phyloP scores from a whole-genome alignment of 2,113 vertebrate species.

The Tauraco erythrolophus region DNA sequence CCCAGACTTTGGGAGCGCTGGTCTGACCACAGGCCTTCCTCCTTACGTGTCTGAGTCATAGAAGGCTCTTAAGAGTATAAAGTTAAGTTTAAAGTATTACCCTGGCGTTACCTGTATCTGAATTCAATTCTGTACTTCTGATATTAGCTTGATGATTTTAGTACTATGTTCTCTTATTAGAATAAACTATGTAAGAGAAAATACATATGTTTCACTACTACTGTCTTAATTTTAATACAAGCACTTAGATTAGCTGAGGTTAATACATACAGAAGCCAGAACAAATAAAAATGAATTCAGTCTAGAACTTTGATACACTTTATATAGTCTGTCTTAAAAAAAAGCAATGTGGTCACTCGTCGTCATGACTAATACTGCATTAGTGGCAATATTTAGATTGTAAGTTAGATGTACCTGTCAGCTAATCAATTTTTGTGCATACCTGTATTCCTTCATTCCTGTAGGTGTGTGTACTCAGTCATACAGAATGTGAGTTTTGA shows the following conservation, averaged over 20 bases:
- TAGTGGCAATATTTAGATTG: neutral
- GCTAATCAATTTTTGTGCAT: neutral
- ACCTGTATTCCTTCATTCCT: neutral
- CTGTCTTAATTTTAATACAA: neutral
- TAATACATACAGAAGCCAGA: neutral
- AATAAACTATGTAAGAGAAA: neutral
- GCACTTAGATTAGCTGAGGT: neutral
- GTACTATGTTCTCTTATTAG: neutral
- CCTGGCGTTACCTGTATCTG: neutral
- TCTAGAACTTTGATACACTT: neutral
- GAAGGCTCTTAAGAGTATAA: neutral
- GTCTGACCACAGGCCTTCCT: neutral
- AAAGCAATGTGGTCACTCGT: neutral
- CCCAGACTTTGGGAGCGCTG: neutral
- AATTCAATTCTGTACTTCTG: neutral
- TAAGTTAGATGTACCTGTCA: neutral
- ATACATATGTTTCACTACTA: neutral
- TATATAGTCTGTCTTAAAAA: neutral
- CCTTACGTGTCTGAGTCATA: neutral
- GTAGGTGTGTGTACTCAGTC: neutral
- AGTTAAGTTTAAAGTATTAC: neutral
- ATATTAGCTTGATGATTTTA: neutral
- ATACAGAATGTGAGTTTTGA: neutral
- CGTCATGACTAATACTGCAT: neutral
- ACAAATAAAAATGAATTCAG: neutral